Conservation (phyloP, 2,113 vertebrate species). For the Malurus alboscapulatus region DNA sequence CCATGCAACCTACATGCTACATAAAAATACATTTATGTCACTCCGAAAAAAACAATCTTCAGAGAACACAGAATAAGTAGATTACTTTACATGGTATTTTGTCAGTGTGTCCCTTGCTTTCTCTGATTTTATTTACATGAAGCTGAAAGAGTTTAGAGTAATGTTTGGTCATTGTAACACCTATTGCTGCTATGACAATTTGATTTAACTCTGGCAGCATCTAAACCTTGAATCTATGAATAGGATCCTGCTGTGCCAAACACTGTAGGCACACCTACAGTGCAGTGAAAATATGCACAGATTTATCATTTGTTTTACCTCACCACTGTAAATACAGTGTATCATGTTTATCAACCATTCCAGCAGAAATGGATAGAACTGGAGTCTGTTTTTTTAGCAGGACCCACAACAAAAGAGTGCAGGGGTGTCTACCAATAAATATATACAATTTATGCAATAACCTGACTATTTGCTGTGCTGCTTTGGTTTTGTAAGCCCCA, state of each 20-base stretch:
- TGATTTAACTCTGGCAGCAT: background rate
- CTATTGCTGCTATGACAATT: background rate
- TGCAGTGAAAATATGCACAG: background rate
- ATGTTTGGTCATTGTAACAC: background rate
- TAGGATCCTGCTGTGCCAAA: background rate
- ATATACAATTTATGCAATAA: background rate
- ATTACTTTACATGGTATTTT: background rate
- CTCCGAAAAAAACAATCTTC: background rate
- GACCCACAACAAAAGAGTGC: background rate
- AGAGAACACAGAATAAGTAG: background rate
- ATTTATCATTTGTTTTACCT: background rate
- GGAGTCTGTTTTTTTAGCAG: background rate
- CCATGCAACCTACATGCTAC: background rate
- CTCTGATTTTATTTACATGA: background rate
- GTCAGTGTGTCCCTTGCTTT: background rate
- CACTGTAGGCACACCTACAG: background rate
- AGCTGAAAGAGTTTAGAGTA: background rate
- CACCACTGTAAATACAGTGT: accelerated
- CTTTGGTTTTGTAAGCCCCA: background rate
- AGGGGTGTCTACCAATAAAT: background rate
- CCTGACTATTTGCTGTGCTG: background rate
- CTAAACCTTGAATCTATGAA: background rate
- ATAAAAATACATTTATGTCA: background rate
- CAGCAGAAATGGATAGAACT: background rate
- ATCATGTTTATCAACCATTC: background rate